phyloP scores from a whole-genome alignment of 1,140 invertebrate genomes.

The Halesus radiatus region DNA sequence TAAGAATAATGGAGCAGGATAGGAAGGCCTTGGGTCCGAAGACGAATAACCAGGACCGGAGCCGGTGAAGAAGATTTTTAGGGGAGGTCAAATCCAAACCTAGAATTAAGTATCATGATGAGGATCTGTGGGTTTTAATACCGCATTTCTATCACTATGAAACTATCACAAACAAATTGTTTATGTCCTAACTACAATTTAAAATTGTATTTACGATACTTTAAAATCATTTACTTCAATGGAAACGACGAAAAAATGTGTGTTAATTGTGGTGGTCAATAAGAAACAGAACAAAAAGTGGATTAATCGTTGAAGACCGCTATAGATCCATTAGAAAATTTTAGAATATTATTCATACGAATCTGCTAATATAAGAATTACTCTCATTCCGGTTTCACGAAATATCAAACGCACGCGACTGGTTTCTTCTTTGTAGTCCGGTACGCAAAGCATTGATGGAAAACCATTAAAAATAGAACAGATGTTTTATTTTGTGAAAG shows the following conservation, averaged over 20 bases:
- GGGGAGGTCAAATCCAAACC: too few species aligned
- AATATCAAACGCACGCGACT: constrained; percentile 5
- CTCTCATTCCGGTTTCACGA: constrained; percentile 1
- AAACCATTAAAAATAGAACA: not conserved
- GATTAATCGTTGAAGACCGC: not conserved
- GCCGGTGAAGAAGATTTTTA: too few species aligned
- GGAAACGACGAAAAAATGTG: not conserved
- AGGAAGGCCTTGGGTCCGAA: too few species aligned
- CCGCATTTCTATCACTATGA: too few species aligned
- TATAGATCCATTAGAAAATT: not conserved
- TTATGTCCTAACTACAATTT: too few species aligned
- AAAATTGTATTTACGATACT: too few species aligned
- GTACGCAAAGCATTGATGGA: not conserved
- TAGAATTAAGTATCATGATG: too few species aligned
- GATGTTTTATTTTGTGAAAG: too few species aligned
- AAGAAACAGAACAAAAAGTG: not conserved
- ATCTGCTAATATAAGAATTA: not conserved
- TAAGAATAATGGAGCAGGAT: too few species aligned
- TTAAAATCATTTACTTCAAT: not conserved
- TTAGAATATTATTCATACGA: not conserved
- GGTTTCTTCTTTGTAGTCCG: constrained; percentile 1
- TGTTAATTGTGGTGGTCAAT: not conserved
- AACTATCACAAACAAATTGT: too few species aligned
- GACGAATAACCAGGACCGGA: too few species aligned
- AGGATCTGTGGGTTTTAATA: too few species aligned